A percentile compares a stretch with the other conserved stretches of the same genome.
Conservation (phyloP, 2,113 vertebrate species). For the Sula dactylatra region DNA sequence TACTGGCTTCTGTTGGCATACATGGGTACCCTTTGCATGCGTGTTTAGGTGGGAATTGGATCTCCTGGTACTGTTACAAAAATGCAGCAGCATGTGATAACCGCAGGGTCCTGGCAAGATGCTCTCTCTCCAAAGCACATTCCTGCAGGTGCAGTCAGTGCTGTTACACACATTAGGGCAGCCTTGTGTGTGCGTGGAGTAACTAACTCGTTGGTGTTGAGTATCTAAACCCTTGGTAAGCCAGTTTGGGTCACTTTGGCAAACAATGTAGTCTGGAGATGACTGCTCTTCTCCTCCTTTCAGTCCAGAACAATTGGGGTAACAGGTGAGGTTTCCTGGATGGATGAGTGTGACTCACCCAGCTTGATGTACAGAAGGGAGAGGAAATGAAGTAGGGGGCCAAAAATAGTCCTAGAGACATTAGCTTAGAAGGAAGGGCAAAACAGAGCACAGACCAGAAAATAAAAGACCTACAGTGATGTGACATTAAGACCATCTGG, state of each 20-base stretch:
- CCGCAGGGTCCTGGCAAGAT: slow-evolving; percentile 23
- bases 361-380: slow-evolving; percentile 48
- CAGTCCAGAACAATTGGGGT: not conserved
- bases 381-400: slow-evolving; percentile 62
- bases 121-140: not conserved
- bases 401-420: slow-evolving; percentile 58
- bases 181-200: not conserved
- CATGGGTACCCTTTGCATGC: not conserved
- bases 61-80: not conserved
- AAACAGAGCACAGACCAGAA: slow-evolving; percentile 55
- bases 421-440: slow-evolving; percentile 55
- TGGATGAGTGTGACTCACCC: slow-evolving; percentile 37
- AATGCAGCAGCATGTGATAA: not conserved
- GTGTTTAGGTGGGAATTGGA: not conserved
- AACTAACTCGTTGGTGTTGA: not conserved
- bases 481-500: slow-evolving; percentile 72
- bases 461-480: slow-evolving; percentile 69
- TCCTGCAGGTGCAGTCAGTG: not conserved
- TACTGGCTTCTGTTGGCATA: not conserved
- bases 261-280: not conserved
- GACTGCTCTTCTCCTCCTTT: slow-evolving; percentile 25
- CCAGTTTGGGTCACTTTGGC: not conserved
- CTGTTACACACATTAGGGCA: not conserved
- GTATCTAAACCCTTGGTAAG: not conserved
- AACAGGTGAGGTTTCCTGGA: slow-evolving; percentile 50